A percentile compares a stretch with the other conserved stretches of the same genome.
Conservation (phyloP, 1,140 invertebrate genomes). For the Cryptotermes secundus region DNA sequence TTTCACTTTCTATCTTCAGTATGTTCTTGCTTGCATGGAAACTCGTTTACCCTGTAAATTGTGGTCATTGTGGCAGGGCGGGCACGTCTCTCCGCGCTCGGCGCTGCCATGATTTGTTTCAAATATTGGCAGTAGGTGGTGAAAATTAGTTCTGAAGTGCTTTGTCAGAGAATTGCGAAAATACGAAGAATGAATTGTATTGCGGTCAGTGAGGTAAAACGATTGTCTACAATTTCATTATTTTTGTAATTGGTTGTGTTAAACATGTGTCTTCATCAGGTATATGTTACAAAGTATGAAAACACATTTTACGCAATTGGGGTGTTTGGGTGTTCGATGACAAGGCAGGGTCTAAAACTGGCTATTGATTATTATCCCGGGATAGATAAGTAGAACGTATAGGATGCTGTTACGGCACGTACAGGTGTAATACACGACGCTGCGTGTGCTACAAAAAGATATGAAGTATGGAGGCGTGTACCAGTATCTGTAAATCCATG, state of each 20-base stretch:
- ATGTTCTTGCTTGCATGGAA: neutral
- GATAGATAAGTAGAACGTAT: no score
- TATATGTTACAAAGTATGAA: neutral
- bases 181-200: neutral
- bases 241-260: neutral
- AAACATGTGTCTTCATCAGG: neutral
- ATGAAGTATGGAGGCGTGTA: no score
- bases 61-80: no score
- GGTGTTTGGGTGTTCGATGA: neutral
- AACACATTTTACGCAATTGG: neutral
- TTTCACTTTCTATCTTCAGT: neutral
- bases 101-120: neutral
- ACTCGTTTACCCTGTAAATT: no score
- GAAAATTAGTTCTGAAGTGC: neutral
- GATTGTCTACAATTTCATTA: neutral
- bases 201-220: neutral
- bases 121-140: neutral
- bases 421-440: neutral
- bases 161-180: neutral
- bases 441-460: neutral
- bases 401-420: neutral
- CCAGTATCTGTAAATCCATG: no score
- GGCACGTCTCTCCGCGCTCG: no score
- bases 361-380: slow-evolving; percentile 19
- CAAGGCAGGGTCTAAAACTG: neutral